Percentiles rank a stretch among this genome's conserved stretches.
These are phyloP conservation scores for Neelides sp. DNA, from an alignment of 1,140 invertebrate genomes.

Conservation along the genomic window DNA sequence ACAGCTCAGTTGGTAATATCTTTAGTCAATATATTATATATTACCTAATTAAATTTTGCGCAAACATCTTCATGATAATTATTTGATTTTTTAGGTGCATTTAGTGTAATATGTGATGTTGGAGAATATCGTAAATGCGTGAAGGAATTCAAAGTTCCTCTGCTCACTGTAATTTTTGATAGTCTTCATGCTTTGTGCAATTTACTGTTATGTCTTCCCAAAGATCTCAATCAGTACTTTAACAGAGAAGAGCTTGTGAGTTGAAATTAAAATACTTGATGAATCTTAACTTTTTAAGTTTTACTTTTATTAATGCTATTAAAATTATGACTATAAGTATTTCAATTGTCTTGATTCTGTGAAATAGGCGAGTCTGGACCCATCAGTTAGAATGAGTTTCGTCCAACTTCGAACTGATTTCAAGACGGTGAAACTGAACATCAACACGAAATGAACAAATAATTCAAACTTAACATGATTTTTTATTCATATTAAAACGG, in stretches of 20 bases:
- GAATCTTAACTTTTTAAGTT: constrained; percentile 1
- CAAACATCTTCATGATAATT: neutral
- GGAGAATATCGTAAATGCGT: constrained; percentile 82
- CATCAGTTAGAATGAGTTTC: constrained; percentile 74
- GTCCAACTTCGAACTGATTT: constrained; percentile 86
- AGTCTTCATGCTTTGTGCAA: constrained; percentile 91
- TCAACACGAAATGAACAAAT: too few relatives aligned
- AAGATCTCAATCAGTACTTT: constrained; percentile 91
- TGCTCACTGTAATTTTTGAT: constrained; percentile 80
- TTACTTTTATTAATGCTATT: neutral
- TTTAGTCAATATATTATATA: neutral
- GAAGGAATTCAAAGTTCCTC: constrained; percentile 54
- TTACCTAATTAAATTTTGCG: neutral
- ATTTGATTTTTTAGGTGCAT: constrained; percentile 53
- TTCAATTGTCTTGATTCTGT: constrained; percentile 1
- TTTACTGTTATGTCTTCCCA: constrained; percentile 83
- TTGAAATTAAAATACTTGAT: constrained; percentile 9
- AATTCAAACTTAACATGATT: too few relatives aligned
- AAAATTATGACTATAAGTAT: neutral
- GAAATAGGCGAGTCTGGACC: constrained; percentile 68
- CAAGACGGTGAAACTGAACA: constrained; percentile 45
- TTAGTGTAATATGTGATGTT: constrained; percentile 95
- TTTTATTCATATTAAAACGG: too few relatives aligned
- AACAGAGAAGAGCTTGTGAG: constrained; percentile 82
- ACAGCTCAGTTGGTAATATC: constrained; percentile 70